Conservation (phyloP, 2,113 vertebrate genomes). For the Triplophysa dalaica region DNA sequence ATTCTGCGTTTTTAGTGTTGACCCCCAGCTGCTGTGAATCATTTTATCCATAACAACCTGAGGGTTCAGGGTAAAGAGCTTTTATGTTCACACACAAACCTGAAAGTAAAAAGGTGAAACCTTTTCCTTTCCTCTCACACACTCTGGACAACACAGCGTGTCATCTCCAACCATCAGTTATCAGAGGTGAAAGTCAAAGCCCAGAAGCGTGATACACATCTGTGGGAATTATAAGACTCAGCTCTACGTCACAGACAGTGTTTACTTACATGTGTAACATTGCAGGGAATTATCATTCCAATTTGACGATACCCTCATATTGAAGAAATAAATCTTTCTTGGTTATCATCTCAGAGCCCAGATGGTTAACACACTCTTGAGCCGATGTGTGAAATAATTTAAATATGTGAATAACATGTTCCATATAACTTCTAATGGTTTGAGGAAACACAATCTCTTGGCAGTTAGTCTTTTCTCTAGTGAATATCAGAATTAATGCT, state of each 20-base stretch:
- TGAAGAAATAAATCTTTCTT: not conserved
- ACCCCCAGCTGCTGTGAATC: not conserved
- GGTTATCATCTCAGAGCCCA: not conserved
- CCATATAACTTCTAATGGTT: slow-evolving; percentile 20
- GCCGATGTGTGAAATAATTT: slow-evolving; percentile 11
- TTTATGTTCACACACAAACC: not conserved
- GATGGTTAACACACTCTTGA: slow-evolving; percentile 17
- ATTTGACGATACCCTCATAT: not conserved
- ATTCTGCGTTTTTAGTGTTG: not conserved
- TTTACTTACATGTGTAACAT: not conserved
- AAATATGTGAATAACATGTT: not conserved
- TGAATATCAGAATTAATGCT: not conserved
- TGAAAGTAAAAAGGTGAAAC: not conserved
- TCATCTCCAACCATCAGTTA: not conserved
- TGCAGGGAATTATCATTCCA: not conserved
- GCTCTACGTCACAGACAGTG: not conserved
- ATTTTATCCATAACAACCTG: not conserved
- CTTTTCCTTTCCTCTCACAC: not conserved
- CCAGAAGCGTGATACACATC: slow-evolving; percentile 9
- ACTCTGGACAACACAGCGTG: not conserved
- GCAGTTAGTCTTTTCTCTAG: slow-evolving; percentile 18
- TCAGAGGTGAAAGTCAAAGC: slow-evolving; percentile 30
- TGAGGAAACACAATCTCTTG: slow-evolving; percentile 4
- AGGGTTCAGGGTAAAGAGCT: not conserved
- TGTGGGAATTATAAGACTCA: not conserved